A percentile compares a stretch with the other conserved stretches of the same genome.
Conservation (phyloP, 1,140 invertebrate species). For the Drosophila melanica region DNA sequence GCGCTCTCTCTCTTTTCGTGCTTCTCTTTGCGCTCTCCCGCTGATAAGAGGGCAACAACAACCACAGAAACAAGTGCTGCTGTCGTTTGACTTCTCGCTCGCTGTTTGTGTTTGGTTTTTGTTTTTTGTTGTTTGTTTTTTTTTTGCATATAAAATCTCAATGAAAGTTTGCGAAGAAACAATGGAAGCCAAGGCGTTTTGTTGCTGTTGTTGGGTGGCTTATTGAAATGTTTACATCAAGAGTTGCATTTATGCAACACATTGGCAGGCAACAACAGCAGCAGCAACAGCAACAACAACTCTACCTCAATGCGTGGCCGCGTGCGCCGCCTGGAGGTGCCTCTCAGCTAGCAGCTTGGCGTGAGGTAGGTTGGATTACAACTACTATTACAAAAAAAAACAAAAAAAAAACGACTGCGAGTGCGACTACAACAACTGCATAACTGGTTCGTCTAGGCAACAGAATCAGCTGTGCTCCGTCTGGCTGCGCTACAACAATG, state of each 20-base stretch:
- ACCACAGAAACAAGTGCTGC: slow-evolving; percentile 27
- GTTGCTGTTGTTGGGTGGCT: slow-evolving; percentile 52
- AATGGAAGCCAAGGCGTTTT: slow-evolving; percentile 67
- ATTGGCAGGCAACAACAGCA: slow-evolving; percentile 30
- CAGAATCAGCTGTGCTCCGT: slow-evolving; percentile 60
- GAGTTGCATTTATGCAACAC: slow-evolving; percentile 71
- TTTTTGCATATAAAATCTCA: slow-evolving; percentile 74
- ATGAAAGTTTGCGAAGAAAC: slow-evolving; percentile 76
- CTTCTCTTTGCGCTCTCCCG: slow-evolving; percentile 37
- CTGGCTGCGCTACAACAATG: slow-evolving; percentile 61
- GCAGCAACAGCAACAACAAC: slow-evolving; percentile 26
- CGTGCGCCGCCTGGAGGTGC: slow-evolving; percentile 36
- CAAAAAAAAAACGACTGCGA: neutral
- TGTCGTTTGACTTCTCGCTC: slow-evolving; percentile 15
- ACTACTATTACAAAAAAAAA: neutral
- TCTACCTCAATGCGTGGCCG: slow-evolving; percentile 51
- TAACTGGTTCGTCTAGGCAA: slow-evolving; percentile 48
- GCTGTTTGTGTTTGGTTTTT: slow-evolving; percentile 26
- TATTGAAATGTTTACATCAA: slow-evolving; percentile 72
- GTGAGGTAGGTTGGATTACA: slow-evolving; percentile 71
- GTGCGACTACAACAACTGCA: slow-evolving; percentile 18
- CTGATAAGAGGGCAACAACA: slow-evolving; percentile 45
- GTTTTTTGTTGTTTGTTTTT: slow-evolving; percentile 26
- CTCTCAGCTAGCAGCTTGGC: slow-evolving; percentile 51
- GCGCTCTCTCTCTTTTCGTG: neutral